Base-by-base conservation (phyloP, 1,140 invertebrate species). In the Drosophila subpulchrella region DNA sequence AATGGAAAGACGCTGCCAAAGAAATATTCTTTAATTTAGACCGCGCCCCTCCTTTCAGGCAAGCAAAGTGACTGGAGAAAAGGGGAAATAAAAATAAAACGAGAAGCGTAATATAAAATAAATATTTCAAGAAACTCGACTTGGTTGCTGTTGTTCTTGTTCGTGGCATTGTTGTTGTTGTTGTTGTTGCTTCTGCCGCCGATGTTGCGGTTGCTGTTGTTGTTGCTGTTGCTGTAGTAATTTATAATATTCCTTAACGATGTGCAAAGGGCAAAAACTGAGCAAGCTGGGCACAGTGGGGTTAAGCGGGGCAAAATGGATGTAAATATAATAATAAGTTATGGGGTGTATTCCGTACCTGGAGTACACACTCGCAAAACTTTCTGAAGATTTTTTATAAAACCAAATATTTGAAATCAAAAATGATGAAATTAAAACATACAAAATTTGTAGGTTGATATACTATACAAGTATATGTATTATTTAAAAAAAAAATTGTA, bases 161-260 rank as follows among this genome's bases (percentile, higher is more conserved):
- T 60, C 41, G 48, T 81, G 56, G 20, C 71, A 48, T 12, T 50
- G 47, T 20, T 55, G 20, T 20, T 20, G 20, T 20, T 20, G 20
- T 20, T 20, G 20, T 2, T 20, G 20, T 20, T 20, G 24, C 8
- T 59, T 54, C 17, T 60, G 41, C 7, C 50, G 38, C 42, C 61
- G 61, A 41, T 48, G 56, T 58, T 81, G 68, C 47, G 34, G 48
- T 15, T 71, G 39, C 54, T 73, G 66, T 38, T 38, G 60, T 68
- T 71, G 59, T 20, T 71, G 72, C 58, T 84, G 80, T 74, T 82
- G 73, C 70, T 83, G 82, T 75, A 84, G 90, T 91, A 91, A 91
- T 91, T 91, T 91, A 91, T 91, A 91, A 91, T 91, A 91, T 91
- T 91, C 82, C 80, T 91, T 91, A 91, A 91, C 90, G 85, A 91